Base-by-base conservation (phyloP, 2,888 invertebrate genomes). In the Eilema depressum region DNA sequence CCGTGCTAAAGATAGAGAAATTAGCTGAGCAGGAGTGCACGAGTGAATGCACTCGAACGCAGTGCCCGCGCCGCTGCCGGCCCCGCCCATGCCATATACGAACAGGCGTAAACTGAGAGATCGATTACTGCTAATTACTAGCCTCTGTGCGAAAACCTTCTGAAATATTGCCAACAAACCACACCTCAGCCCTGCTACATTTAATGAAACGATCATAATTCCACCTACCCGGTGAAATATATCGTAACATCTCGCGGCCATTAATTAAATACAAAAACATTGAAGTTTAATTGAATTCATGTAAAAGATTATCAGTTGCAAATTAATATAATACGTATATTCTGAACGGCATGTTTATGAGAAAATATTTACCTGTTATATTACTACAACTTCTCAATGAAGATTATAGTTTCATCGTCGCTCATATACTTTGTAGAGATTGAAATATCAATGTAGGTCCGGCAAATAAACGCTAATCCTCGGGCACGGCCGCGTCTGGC, bases 1-100 rank as follows among this genome's bases (percentile, higher is more conserved):
- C 92, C 91, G 90, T 86, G 91, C 95, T 95, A 95, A 94, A 95
- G 94, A 95, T 95, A 95, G 95, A 95, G 93, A 94, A 95, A 94
- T 95, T 94, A 95, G 92, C 89, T 85, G 89, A 85, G 85, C 88
- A 88, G 89, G 89, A 88, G 90, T 90, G 88, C 84, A 84, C 87
- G 89, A 92, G 93, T 92, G 93, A 94, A 93, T 89, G 93, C 92
- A 91, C 93, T 91, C 89, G 78, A 77, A 78, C 78, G 85, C 82
- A 79, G 85, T 78, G 82, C 74, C 81, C 63, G 74, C 75, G 77
- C 75, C 81, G 79, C 75, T 76, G 64, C 79, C 77, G 74, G 85
- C 86, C 78, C 88, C 91, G 90, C 91, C 91, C 91, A 85, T 88
- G 78, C 92, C 92, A 88, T 93, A 93, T 92, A 92, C 86, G 89